These are phyloP conservation scores for Neostethus bicornis DNA, from an alignment of 2,797 vertebrate species.

Conservation along the genomic window DNA sequence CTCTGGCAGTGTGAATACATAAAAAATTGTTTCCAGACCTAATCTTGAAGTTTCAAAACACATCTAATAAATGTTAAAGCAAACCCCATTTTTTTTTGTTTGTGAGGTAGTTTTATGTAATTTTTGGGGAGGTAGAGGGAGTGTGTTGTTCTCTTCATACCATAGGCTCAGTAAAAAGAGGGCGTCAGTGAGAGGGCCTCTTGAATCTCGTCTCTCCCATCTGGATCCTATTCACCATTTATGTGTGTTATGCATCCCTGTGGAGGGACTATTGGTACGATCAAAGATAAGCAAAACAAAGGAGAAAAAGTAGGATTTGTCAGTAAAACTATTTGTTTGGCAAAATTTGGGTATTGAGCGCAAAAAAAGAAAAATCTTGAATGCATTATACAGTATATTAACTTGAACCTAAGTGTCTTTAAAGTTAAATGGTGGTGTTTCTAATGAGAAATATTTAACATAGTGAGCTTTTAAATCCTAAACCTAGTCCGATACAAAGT, in stretches of 20 bases:
- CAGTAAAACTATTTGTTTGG: too few species aligned
- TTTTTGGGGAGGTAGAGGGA: constrained; percentile 48
- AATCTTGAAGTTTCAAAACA: not conserved
- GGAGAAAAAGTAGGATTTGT: too few species aligned
- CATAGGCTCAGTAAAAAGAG: constrained; percentile 62
- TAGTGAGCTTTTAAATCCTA: constrained; percentile 22
- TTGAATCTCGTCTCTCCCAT: constrained; percentile 39
- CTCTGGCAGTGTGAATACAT: constrained; percentile 6
- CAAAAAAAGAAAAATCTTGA: too few species aligned
- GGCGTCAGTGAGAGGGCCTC: constrained; percentile 31
- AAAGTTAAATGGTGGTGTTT: not conserved
- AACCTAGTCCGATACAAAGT: constrained; percentile 6
- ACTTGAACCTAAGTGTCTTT: too few species aligned
- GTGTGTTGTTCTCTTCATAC: constrained; percentile 45
- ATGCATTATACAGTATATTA: too few species aligned
- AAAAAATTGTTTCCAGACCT: constrained; percentile 7
- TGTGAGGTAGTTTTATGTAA: constrained; percentile 28
- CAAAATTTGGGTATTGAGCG: too few species aligned
- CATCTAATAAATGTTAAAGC: not conserved
- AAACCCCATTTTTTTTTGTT: constrained; percentile 2
- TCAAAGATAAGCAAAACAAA: constrained; percentile 12
- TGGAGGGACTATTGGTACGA: not conserved
- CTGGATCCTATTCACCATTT: constrained; percentile 63
- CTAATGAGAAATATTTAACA: constrained; percentile 26
- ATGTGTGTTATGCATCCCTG: constrained; percentile 8